Evolutionary conservation across 2,797 vertebrate genomes (phyloP), one percentile per base, ranked within the genome.

Genomic region (Anisognathus igniventris): DNA sequence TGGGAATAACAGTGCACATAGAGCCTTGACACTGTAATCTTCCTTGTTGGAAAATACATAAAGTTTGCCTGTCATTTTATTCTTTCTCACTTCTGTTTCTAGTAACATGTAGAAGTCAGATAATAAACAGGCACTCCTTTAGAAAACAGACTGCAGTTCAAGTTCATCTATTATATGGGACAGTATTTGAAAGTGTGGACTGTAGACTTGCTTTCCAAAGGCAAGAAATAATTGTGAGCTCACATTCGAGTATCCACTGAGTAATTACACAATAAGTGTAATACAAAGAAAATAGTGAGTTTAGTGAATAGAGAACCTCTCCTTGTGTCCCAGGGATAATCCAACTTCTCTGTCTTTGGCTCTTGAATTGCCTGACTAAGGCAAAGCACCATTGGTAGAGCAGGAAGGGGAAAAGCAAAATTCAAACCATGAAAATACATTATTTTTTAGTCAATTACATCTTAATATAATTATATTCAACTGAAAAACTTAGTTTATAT

Each of bases 321-420:
- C n/a, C 15, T 54, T 64, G 3, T 30, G 68, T 81, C 50, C 44
- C 20, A 25, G 39, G 64, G 33, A 33, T 48, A 75, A 47, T 12
- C 1, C 16, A 76, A 1, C 2, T 39, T 45, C 4, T 45, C 18
- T 33, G 7, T 28, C 10, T 18, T 64, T 61, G 37, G 5, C 11
- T 72, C 8, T 24, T 10, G 16, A 90, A 40, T 11, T 48, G 6
- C 13, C 28, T 33, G 7, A 33, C 74, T 61, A 62, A 70, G 13
- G 15, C 2, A 8, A 3, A 57, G 17, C 4, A 37, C 2, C 6
- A 44, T 9, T 1, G 4, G 3, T 25, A 48, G 1, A 30, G 5
- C 3, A 48, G 5, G 7, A 76, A 20, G 3, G 1, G 5, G 9
- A n/a, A 76, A 12, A 72, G 6, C 4, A 45, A 65, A 82, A 22